These are phyloP conservation scores for Adrianichthys oophorus DNA, from an alignment of 2,797 vertebrate species.

Conservation along the genomic window DNA sequence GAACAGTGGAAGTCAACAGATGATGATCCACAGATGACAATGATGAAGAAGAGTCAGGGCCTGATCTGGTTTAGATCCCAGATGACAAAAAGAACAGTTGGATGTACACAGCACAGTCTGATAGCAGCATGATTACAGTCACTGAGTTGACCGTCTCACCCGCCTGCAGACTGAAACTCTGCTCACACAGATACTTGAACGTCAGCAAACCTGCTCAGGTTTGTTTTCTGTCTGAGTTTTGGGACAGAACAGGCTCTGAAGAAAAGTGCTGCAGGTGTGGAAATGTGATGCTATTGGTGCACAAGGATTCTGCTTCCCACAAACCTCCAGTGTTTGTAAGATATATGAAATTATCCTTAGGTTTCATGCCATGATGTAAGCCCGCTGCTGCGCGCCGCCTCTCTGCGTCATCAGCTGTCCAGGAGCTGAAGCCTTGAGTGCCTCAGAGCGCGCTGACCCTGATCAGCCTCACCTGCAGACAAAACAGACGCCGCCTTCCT, in stretches of 20 bases:
- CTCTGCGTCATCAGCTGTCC: constrained; percentile 52
- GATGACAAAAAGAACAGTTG: too few species aligned
- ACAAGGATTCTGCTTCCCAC: constrained; percentile 21
- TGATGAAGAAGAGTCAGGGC: too few species aligned
- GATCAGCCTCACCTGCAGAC: constrained; percentile 42
- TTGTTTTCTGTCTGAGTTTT: constrained; percentile 6
- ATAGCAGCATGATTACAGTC: too few species aligned
- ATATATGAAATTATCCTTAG: constrained; percentile 44
- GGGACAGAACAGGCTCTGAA: constrained; percentile 25
- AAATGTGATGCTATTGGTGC: constrained; percentile 26
- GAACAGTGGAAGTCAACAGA: too few species aligned
- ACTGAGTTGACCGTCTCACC: too few species aligned
- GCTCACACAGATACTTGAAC: too few species aligned
- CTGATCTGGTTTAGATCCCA: too few species aligned
- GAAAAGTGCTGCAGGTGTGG: constrained; percentile 11
- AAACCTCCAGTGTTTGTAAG: constrained; percentile 55
- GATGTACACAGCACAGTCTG: too few species aligned
- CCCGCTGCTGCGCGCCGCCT: constrained; percentile 11
- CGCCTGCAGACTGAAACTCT: too few species aligned
- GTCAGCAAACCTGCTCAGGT: too few species aligned
- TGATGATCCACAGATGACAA: too few species aligned
- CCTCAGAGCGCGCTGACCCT: constrained; percentile 43
- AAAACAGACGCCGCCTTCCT: constrained; percentile 43
- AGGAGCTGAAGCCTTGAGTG: constrained; percentile 31
- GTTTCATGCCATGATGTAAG: constrained; percentile 58